A percentile compares a stretch with the other conserved stretches of the same genome.
Evolutionary conservation across 2,888 invertebrate genomes (phyloP).

Genomic region (Cryptosula pallasiana): DNA sequence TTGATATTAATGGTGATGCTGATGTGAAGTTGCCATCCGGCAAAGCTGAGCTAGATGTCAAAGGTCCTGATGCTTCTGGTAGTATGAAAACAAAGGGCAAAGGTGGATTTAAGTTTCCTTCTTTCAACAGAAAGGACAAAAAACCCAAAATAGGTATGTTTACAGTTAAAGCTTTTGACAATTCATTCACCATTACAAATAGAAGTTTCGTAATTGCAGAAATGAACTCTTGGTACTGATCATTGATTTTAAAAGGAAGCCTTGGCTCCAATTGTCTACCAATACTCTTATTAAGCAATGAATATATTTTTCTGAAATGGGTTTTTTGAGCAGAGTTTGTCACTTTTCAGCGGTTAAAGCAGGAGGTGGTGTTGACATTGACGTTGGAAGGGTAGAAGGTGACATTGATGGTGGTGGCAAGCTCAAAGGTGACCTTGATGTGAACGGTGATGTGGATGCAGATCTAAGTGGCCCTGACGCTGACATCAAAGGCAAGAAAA

Average conservation of each 20-base stretch:
- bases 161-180: too few species aligned
- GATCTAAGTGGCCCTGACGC: too few species aligned
- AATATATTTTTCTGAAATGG: too few species aligned
- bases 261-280: too few species aligned
- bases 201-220: too few species aligned
- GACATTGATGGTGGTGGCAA: conserved; percentile 13
- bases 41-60: background rate
- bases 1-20: background rate
- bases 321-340: too few species aligned
- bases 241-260: too few species aligned
- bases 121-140: conserved; percentile 16
- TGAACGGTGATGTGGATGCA: conserved; percentile 8
- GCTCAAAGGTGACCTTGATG: background rate
- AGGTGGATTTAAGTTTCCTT: conserved; percentile 20
- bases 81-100: conserved; percentile 11
- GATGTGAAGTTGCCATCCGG: background rate
- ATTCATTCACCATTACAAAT: too few species aligned
- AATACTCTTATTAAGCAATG: too few species aligned
- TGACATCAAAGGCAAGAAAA: background rate
- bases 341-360: too few species aligned
- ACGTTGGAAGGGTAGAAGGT: background rate
- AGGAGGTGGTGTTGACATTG: background rate
- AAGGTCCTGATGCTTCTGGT: background rate
- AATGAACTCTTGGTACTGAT: too few species aligned
- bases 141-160: conserved; percentile 21